phyloP scores from a whole-genome alignment of 2,888 invertebrate species.

The Diabrotica balteata region DNA sequence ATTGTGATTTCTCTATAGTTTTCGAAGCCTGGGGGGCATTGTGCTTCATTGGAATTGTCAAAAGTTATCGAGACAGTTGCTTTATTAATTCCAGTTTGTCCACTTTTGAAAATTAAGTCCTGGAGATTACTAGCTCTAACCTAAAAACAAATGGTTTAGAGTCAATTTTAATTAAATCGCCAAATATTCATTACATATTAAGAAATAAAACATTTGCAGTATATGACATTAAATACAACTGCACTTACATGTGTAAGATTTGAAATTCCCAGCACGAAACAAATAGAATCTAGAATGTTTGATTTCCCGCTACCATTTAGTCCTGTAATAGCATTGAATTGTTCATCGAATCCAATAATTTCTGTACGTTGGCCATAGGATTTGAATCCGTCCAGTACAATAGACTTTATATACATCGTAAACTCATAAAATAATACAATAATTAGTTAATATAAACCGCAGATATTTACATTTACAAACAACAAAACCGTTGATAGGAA shows the following conservation, averaged over 20 bases:
- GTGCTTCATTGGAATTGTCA: constrained; percentile 83
- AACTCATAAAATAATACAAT: too few relatives aligned
- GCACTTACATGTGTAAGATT: constrained; percentile 85
- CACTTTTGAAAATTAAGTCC: constrained; percentile 97
- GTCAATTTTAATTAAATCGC: neutral
- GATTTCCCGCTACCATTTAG: constrained; percentile 98
- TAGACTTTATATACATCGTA: constrained; percentile 88
- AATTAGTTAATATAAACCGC: too few relatives aligned
- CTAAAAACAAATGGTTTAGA: constrained; percentile 61
- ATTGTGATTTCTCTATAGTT: constrained; percentile 90
- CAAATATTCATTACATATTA: neutral
- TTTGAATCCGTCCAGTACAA: constrained; percentile 96
- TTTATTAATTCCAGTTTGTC: constrained; percentile 94
- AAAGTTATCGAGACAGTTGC: constrained; percentile 96
- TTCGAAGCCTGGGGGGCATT: constrained; percentile 92
- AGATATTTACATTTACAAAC: too few relatives aligned
- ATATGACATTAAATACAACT: neutral
- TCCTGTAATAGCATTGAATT: constrained; percentile 98
- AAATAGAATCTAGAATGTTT: constrained; percentile 96
- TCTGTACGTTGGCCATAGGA: constrained; percentile 94
- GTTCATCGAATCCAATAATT: constrained; percentile 88
- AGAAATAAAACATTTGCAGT: neutral
- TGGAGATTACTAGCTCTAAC: constrained; percentile 89
- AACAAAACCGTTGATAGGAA: too few relatives aligned
- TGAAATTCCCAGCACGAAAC: constrained; percentile 95